Percentiles rank a stretch among this genome's conserved stretches.
These are phyloP conservation scores for Pollimyrus isidori DNA, from an alignment of 2,113 vertebrate genomes.

Conservation along the genomic window DNA sequence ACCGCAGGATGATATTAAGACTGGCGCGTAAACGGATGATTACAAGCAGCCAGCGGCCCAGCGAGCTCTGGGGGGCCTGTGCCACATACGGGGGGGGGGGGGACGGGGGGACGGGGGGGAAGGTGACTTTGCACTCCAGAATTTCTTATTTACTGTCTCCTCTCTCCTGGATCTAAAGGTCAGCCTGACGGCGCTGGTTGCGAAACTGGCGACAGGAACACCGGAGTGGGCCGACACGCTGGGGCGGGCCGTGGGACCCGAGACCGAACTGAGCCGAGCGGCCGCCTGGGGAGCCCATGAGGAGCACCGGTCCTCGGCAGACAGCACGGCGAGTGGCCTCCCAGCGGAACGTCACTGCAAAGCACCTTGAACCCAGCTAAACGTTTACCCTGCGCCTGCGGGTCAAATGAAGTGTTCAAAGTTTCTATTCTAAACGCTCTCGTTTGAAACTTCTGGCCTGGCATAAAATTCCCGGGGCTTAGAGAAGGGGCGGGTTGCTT, in stretches of 20 bases:
- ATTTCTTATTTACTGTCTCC: neutral
- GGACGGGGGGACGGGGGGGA: too few species aligned
- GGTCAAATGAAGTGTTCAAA: neutral
- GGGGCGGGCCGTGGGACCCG: neutral
- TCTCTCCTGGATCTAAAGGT: neutral
- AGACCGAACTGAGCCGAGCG: neutral
- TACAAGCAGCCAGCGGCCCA: constrained; percentile 4
- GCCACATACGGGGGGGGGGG: neutral
- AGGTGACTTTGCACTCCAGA: neutral
- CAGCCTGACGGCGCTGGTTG: neutral
- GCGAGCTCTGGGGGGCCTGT: neutral
- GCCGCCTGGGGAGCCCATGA: neutral
- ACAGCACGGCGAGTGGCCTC: neutral
- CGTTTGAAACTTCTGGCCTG: neutral
- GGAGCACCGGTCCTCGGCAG: neutral
- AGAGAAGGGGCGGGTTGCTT: neutral
- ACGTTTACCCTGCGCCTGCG: neutral
- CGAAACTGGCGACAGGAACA: neutral
- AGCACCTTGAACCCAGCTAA: neutral
- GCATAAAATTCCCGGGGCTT: neutral
- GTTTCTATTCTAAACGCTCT: neutral
- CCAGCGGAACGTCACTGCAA: neutral
- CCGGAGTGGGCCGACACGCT: neutral
- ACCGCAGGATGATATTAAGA: constrained; percentile 40
- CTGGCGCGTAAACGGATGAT: constrained; percentile 19